phyloP scores from a whole-genome alignment of 2,797 vertebrate genomes.

The Falco novaeseelandiae region DNA sequence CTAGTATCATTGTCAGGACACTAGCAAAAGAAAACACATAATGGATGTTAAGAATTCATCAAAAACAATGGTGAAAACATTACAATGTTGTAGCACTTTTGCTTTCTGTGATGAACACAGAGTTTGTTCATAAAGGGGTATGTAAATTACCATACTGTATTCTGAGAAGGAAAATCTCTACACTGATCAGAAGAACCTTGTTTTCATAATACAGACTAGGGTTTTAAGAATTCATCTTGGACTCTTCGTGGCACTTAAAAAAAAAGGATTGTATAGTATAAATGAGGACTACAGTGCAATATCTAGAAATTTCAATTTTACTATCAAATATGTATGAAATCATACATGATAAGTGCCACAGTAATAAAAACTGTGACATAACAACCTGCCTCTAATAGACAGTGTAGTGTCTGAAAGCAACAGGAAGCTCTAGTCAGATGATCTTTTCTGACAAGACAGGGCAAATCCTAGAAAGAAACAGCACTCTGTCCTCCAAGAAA shows the following conservation, averaged over 20 bases:
- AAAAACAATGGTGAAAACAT: background rate
- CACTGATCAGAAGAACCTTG: background rate
- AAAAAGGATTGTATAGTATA: background rate
- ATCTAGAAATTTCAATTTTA: background rate
- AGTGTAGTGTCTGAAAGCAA: background rate
- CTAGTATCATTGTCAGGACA: background rate
- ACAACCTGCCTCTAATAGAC: background rate
- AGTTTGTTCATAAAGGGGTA: background rate
- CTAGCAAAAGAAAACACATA: background rate
- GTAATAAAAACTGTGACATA: background rate
- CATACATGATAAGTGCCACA: background rate
- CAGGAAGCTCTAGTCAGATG: background rate
- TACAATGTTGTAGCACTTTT: background rate
- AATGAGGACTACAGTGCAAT: background rate
- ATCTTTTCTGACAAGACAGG: background rate
- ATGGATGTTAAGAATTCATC: background rate
- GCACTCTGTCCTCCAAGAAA: background rate
- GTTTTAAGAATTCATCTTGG: background rate
- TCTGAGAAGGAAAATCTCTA: background rate
- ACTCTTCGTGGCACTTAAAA: background rate
- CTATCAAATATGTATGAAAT: background rate
- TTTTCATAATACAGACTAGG: background rate
- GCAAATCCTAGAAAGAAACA: background rate
- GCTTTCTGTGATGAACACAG: background rate
- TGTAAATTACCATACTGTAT: background rate